A percentile compares a stretch with the other conserved stretches of the same genome.
Conservation (phyloP, 2,113 vertebrate genomes). For the Microcebus griseorufus region DNA sequence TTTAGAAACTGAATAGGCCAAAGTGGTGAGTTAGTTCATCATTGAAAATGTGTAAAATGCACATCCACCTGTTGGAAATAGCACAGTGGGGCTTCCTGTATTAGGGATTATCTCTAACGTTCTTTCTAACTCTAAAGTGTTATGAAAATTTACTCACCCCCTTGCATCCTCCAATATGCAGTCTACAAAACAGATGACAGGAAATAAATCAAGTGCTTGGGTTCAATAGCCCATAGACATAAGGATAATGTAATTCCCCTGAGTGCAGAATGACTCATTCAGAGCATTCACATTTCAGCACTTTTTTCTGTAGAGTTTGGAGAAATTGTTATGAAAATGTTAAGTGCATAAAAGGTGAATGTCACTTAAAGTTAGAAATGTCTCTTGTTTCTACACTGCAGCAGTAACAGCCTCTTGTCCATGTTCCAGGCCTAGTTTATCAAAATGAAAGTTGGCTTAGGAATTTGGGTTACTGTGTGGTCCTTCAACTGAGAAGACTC, state of each 20-base stretch:
- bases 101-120: not conserved
- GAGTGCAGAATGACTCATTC: slow-evolving; percentile 47
- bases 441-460: slow-evolving; percentile 14
- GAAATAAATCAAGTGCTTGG: slow-evolving; percentile 56
- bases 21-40: not conserved
- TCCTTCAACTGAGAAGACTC: not conserved
- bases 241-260: slow-evolving; percentile 46
- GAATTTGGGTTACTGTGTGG: not conserved
- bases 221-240: slow-evolving; percentile 45
- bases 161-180: not conserved
- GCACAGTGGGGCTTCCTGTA: not conserved
- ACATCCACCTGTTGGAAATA: not conserved
- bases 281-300: not conserved
- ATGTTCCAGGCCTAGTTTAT: not conserved
- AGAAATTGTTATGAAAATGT: slow-evolving; percentile 59
- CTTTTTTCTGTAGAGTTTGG: slow-evolving; percentile 18
- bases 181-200: slow-evolving; percentile 56
- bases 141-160: slow-evolving; percentile 4
- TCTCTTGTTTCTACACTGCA: not conserved
- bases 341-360: slow-evolving; percentile 36
- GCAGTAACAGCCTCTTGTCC: slow-evolving; percentile 17
- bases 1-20: not conserved
- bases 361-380: slow-evolving; percentile 45
- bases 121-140: not conserved
- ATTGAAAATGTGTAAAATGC: not conserved